Base-by-base conservation (phyloP, 23 tunicate genomes). In the Trididemnum clinides region DNA sequence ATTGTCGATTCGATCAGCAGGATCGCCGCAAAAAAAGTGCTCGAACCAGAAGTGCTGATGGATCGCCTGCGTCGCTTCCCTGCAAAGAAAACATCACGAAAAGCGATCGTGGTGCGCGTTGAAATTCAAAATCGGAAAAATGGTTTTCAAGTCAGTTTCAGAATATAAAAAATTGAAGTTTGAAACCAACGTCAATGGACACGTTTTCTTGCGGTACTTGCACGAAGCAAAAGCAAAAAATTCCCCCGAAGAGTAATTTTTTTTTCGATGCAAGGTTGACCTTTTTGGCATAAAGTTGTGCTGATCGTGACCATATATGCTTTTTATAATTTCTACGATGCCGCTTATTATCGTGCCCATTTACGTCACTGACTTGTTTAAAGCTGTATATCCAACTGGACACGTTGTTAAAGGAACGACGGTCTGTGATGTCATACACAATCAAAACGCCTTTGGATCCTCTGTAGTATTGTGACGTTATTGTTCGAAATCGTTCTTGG, bases 381-480 rank as follows among this genome's bases (percentile, higher is more conserved):
- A 90, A 63, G 66, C 66, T 85, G 26, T 28, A 44, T 71, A 90
- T 72, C 95, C 95, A 90, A 33, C 57, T 85, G 1, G 81, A 28
- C 2, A 90, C 82, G 57, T 84, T 71, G 10, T 80, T 81, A 59
- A 84, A 90, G 0, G 89, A 84, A 27, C 50, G 50, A 57, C 34
- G 26, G 30, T 84, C 71, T 25, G 95, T 90, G 80, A 90, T 80
- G 86, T 90, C 95, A 72, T 90, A 90, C 1, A 80, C 95, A 30
- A 90, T 83, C 1, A 84, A 26, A 32, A 90, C 87, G 20, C 95
- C 95, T 30, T 90, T 85, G 4, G 95, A 89, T 1, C 95, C 95
- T 35, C 95, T 72, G 82, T 90, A 90, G 39, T 90, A 90, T 7
- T 89, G 82, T 1, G 95, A 84, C 28, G 95, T 90, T 19, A 90